phyloP scores from a whole-genome alignment of 2,797 vertebrate species.

The Cetoscarus ocellatus region DNA sequence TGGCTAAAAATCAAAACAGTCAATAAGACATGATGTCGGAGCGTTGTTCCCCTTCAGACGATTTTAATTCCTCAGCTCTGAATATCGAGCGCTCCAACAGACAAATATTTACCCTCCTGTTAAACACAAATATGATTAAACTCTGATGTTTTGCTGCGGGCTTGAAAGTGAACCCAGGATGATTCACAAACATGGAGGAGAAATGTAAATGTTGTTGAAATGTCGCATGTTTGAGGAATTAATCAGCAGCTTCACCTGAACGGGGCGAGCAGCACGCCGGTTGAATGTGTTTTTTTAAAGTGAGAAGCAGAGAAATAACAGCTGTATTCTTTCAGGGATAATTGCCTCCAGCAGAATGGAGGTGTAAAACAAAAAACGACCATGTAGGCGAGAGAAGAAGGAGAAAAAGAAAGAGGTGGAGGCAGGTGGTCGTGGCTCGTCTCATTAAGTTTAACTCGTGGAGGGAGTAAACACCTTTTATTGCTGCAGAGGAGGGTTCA shows the following conservation, averaged over 20 bases:
- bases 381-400: constrained; percentile 1
- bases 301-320: constrained; percentile 1
- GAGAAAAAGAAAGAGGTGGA: constrained; percentile 2
- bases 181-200: not conserved
- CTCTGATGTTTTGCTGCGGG: constrained; percentile 7
- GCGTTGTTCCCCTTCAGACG: constrained; percentile 19
- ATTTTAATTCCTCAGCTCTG: constrained; percentile 28
- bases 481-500: too few relatives aligned
- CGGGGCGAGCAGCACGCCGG: not conserved
- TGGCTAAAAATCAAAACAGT: constrained; percentile 36
- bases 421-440: constrained; percentile 3
- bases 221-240: not conserved
- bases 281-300: not conserved
- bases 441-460: not conserved
- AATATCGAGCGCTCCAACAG: constrained; percentile 35
- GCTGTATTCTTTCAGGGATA: not conserved
- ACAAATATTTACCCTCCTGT: constrained; percentile 11
- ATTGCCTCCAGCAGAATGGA: constrained; percentile 17
- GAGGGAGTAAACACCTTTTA: not conserved
- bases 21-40: constrained; percentile 38
- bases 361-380: constrained; percentile 12
- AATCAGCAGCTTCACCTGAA: constrained; percentile 9
- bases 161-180: not conserved
- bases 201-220: too few relatives aligned
- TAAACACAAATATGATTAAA: constrained; percentile 15